Evolutionary conservation across 2,888 invertebrate species (phyloP), one percentile per base, ranked within the genome.

Genomic region (Andrena fulva): DNA sequence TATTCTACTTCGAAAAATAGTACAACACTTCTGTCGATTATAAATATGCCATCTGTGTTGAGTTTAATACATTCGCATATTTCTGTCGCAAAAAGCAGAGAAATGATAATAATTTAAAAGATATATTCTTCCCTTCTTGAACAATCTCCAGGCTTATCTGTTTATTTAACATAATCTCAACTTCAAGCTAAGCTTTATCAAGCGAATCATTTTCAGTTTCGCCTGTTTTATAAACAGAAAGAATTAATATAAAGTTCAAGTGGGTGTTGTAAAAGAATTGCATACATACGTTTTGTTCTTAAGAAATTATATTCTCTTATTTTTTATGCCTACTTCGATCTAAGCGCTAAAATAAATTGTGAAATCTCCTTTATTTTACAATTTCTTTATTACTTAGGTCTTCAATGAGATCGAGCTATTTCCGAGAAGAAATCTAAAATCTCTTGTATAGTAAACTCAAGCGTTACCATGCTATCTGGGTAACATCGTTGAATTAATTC

Each of bases 381-480:
- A 7, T 27, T 54, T 48, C 27, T n/a, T 24, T 42, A 48, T 48
- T 79, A 62, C 20, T 24, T 33, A 56, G 8, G 24, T 71, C 3
- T 27, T 82, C 95, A 99, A 95, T 99, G 99, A 72, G 98, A 98
- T 90, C 97, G 96, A 56, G 99, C 99, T 93, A 99, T 99, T 94
- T 99, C 99, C 7, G 99, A 99, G 95, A 99, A 99, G 94, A 98
- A 99, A 93, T 97, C 96, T 82, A 99, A 96, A 89, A 99, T 98
- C 94, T 99, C 98, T 91, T 98, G 96, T 89, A 99, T 99, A 73
- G 98, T 97, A 94, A 99, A 99, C 94, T 99, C 99, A 89, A 99
- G 95, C 76, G 96, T 96, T 86, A 99, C 97, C 95, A 98, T 98
- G 63, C 99, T 97, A 86, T 98, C 99, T 16, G 99, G 98, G 95